A percentile compares a stretch with the other conserved stretches of the same genome.
Conservation (phyloP, 1,140 invertebrate genomes). For the Cydia strobilella region DNA sequence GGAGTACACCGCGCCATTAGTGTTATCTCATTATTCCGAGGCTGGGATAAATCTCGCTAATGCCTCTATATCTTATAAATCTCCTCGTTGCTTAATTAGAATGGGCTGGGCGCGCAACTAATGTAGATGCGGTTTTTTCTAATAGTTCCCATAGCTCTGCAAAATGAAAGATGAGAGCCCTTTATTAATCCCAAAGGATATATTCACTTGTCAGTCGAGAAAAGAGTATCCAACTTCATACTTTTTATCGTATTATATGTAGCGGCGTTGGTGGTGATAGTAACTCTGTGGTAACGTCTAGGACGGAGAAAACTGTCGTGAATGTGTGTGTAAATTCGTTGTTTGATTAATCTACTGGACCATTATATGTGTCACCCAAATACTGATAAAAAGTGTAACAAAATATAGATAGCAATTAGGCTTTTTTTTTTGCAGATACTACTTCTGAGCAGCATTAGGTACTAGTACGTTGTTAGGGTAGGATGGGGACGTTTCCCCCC, state of each 20-base stretch:
- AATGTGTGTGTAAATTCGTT: not conserved
- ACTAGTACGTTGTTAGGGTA: no score
- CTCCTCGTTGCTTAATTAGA: slow-evolving; percentile 73
- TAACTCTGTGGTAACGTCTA: no score
- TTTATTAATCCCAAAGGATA: not conserved
- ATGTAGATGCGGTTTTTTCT: slow-evolving; percentile 34
- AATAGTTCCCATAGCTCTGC: not conserved
- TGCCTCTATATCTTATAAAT: slow-evolving; percentile 76
- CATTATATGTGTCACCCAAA: no score
- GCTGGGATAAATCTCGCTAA: slow-evolving; percentile 72
- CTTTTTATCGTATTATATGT: not conserved
- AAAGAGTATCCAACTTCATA: not conserved
- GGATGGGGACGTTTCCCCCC: no score
- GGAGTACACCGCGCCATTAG: slow-evolving; percentile 55
- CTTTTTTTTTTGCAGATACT: no score
- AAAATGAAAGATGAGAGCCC: slow-evolving; percentile 1
- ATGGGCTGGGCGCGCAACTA: slow-evolving; percentile 48
- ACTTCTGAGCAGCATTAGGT: no score
- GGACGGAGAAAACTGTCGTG: no score
- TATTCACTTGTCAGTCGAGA: not conserved
- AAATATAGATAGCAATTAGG: no score
- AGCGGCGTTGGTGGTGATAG: no score
- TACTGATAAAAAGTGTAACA: no score
- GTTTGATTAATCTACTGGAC: not conserved
- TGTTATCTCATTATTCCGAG: slow-evolving; percentile 68